Conservation (phyloP, 1,140 invertebrate species). For the Drosophila nasuta region DNA sequence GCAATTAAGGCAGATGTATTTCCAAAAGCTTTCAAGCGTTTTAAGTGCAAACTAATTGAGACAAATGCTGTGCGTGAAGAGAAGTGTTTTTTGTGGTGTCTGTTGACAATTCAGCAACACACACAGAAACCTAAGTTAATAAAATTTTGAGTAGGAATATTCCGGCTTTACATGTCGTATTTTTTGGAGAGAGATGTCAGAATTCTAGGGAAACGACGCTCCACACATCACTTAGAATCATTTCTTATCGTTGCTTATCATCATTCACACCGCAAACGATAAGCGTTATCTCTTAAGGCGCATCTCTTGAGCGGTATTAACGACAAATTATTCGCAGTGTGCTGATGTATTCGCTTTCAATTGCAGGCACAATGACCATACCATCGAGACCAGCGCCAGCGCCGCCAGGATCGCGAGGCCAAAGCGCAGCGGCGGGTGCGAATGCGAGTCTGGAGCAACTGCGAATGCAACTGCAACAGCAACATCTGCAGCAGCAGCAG, state of each 20-base stretch:
- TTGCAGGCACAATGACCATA: slow-evolving; percentile 76
- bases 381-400: slow-evolving; percentile 84
- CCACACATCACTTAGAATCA: no score
- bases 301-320: neutral
- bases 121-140: neutral
- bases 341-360: neutral
- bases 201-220: neutral
- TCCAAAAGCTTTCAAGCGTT: neutral
- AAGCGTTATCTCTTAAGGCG: neutral
- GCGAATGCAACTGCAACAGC: slow-evolving; percentile 75
- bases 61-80: neutral
- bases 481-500: slow-evolving; percentile 74
- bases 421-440: slow-evolving; percentile 74
- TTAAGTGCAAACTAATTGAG: slow-evolving; percentile 3
- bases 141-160: neutral
- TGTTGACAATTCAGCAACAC: no score
- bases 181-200: neutral
- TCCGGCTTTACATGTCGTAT: neutral
- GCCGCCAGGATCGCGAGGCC: slow-evolving; percentile 71
- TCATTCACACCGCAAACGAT: neutral
- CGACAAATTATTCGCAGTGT: neutral
- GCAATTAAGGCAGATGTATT: neutral
- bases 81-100: no score
- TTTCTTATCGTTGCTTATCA: neutral
- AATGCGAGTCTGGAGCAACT: slow-evolving; percentile 77